phyloP scores from a whole-genome alignment of 30 jellyfish, hydroid and myxozoan species.

The Chironex yamaguchii region DNA sequence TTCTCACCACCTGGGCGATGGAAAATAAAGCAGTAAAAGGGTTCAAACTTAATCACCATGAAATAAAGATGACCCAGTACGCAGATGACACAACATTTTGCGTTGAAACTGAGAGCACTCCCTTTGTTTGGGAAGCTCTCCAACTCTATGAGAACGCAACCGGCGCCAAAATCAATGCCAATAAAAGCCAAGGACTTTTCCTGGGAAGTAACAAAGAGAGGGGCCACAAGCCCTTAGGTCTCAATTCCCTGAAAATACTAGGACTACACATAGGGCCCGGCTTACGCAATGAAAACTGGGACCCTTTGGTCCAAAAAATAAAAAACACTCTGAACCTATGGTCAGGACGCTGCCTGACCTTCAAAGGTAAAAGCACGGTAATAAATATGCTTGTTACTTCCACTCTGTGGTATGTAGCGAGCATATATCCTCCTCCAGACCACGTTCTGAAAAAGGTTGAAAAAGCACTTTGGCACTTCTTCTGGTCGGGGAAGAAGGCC shows the following conservation, averaged over 20 bases:
- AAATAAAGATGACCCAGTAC: constrained; percentile 5
- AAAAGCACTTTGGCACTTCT: no score
- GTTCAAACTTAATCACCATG: neutral
- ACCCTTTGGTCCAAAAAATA: neutral
- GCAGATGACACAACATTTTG: constrained; percentile 41
- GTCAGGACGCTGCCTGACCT: constrained; percentile 10
- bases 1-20: neutral
- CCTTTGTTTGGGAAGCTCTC: neutral
- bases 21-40: constrained; percentile 31
- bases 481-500: constrained; percentile 1
- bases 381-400: constrained; percentile 24
- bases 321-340: constrained; percentile 1
- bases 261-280: neutral
- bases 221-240: constrained; percentile 7
- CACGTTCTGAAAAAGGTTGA: constrained; percentile 19
- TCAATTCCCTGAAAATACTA: constrained; percentile 23
- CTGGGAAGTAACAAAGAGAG: constrained; percentile 50
- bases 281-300: neutral
- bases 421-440: constrained; percentile 1
- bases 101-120: neutral
- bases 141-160: constrained; percentile 49
- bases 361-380: constrained; percentile 12
- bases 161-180: constrained; percentile 40
- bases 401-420: constrained; percentile 26
- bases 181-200: constrained; percentile 49